Evolutionary conservation across 23 tunicate genomes (phyloP), one percentile per base, ranked within the genome.

Genomic region (Botrylloides violaceus): DNA sequence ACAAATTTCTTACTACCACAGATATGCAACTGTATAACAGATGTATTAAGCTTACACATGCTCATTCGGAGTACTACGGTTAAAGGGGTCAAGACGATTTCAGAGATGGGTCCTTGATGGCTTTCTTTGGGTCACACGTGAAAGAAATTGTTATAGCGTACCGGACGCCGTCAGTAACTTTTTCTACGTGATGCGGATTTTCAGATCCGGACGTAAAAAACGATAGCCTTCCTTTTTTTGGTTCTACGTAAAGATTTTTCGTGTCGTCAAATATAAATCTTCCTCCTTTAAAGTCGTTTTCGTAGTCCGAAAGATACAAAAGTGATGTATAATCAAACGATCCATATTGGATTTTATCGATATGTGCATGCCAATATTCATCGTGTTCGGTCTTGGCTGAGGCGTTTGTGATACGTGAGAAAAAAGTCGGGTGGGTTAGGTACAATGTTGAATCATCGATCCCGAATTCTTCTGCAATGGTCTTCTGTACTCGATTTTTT

Each of bases 301-400:
- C 66, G 66, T 92, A 75, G 49, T 47, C 55, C 23, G 86, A 34
- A 2, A 92, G 61, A 59, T 92, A 92, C 9, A 92, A 57, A n/a
- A 92, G 78, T 3, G 98, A 85, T 2, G 98, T 92, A 71, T 92
- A 92, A 61, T 92, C 98, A 66, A 92, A 92, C 1, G 87, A 79
- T 31, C 87, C 94, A 77, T 92, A 92, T 63, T 92, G 98, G 32
- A 85, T 86, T 72, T 88, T 85, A 70, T 92, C 98, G 1, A 92
- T 81, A 47, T 92, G 98, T 3, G 32, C 64, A 60, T 92, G 98
- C 98, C 98, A 92, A 49, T 92, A 92, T 81, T 92, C 98, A 72
- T 92, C 98, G 76, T 92, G 94, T 28, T 74, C 47, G 21, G 94
- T 92, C 38, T 80, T 76, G 23, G 98, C 94, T 15, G 78, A 63